Evolutionary conservation across 2,113 vertebrate species (phyloP), one percentile per base, ranked within the genome.

Genomic region (Pteronura brasiliensis): DNA sequence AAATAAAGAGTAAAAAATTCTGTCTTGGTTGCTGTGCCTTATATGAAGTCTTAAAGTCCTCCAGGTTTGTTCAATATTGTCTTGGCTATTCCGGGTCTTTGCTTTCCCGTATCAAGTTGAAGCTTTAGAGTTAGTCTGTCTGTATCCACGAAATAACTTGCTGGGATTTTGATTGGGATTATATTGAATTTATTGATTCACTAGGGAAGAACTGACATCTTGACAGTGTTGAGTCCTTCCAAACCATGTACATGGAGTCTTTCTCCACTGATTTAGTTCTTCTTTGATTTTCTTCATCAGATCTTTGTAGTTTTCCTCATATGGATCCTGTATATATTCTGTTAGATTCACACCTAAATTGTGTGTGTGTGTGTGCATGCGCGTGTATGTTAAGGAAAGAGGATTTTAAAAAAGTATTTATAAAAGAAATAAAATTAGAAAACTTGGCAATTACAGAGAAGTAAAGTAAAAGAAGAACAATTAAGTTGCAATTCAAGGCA

Each of bases 391-490:
- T 86, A 67, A 89, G 23, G 71, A 47, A 88, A 77, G 71, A 63
- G 10, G 36, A 39, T 59, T 27, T 61, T 67, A 1, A 10, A 18
- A 15, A 77, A 29, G 34, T 52, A 72, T 89, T 96, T 92, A 84
- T 49, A 44, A 63, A 94, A 81, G 25, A 76, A 93, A 89, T 92
- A 88, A 96, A 93, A 94, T 82, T 89, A 92, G 95, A 83, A 94
- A 82, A 55, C 59, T 88, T 90, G 82, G 63, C 86, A 93, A 96
- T 96, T 87, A 80, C 55, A 84, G 59, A 94, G 77, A 76, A 79
- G 34, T 29, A 81, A 92, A 82, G 61, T 83, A 92, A 96, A 93
- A 89, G 82, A 72, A 74, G 59, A 92, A 74, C 63, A 77, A 67
- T 87, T 61, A 92, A 87, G 67, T 74, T 36, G 55, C 25, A 82